Conservation (phyloP, 92 coral and sea anemone species). For the Epizoanthus scotinus region DNA sequence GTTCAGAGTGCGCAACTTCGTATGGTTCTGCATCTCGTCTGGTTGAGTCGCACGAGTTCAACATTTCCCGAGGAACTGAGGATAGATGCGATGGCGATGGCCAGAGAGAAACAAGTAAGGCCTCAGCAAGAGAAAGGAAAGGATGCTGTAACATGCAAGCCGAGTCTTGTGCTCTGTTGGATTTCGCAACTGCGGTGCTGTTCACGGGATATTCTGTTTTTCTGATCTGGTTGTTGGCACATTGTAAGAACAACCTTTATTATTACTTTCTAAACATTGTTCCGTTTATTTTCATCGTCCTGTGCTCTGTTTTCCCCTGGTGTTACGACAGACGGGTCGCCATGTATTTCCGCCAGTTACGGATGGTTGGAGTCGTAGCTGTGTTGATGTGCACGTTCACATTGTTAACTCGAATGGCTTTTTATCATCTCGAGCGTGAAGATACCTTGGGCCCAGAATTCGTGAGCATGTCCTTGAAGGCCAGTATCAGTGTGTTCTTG, state of each 20-base stretch:
- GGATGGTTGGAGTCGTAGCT: slow-evolving; percentile 30
- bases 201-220: slow-evolving; percentile 27
- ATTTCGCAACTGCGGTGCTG: slow-evolving; percentile 20
- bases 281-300: not conserved
- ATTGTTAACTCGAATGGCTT: slow-evolving; percentile 49
- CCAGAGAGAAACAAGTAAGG: not conserved
- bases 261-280: slow-evolving; percentile 7
- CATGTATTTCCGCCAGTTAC: slow-evolving; percentile 13
- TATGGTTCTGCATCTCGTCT: slow-evolving; percentile 10
- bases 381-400: slow-evolving; percentile 49
- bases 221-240: slow-evolving; percentile 31
- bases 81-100: not conserved
- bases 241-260: not conserved
- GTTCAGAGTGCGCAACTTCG: not conserved
- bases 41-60: not conserved
- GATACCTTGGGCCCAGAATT: slow-evolving; percentile 28
- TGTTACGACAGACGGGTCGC: slow-evolving; percentile 22
- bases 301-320: slow-evolving; percentile 28
- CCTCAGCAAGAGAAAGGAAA: not conserved
- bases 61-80: not conserved
- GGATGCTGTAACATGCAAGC: slow-evolving; percentile 12
- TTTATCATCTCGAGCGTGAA: slow-evolving; percentile 18
- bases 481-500: slow-evolving; percentile 38
- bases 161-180: slow-evolving; percentile 34
- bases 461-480: slow-evolving; percentile 38